phyloP scores from a whole-genome alignment of 2,113 vertebrate genomes.

The Sinocyclocheilus anophthalmus region DNA sequence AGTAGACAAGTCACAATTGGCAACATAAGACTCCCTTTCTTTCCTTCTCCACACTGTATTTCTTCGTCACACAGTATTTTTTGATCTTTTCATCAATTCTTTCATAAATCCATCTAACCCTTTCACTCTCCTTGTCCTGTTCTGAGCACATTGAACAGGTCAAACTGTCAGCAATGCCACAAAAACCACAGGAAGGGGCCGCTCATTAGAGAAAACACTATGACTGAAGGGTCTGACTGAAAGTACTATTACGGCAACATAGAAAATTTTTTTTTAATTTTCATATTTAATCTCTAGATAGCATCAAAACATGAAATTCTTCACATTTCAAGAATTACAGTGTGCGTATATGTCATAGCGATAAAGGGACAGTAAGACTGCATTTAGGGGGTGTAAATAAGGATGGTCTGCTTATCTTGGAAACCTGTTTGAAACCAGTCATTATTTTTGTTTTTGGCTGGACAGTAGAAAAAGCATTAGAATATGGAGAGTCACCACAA shows the following conservation, averaged over 20 bases:
- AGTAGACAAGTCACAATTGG: not conserved
- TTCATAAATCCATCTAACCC: slow-evolving; percentile 19
- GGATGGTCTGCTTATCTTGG: not conserved
- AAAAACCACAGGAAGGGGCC: slow-evolving; percentile 52
- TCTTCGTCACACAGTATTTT: not conserved
- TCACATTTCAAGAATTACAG: not conserved
- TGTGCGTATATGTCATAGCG: not conserved
- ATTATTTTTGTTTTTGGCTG: not conserved
- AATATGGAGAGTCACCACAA: too few relatives aligned
- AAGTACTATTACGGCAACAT: too few relatives aligned
- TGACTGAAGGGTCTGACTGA: not conserved
- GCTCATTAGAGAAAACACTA: slow-evolving; percentile 37
- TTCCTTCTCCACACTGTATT: too few relatives aligned
- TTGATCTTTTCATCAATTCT: slow-evolving; percentile 23
- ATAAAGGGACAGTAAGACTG: too few relatives aligned
- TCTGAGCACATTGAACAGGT: slow-evolving; percentile 48
- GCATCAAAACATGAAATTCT: too few relatives aligned
- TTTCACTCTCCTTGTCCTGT: slow-evolving; percentile 23
- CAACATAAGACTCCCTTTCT: too few relatives aligned
- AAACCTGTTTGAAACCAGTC: not conserved
- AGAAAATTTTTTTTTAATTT: too few relatives aligned
- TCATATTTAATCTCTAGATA: too few relatives aligned
- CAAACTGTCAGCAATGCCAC: slow-evolving; percentile 53
- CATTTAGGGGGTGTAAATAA: not conserved
- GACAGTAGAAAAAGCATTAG: too few relatives aligned